Evolutionary conservation across 2,888 invertebrate species (phyloP).

Genomic region (Sicus ferrugineus): DNA sequence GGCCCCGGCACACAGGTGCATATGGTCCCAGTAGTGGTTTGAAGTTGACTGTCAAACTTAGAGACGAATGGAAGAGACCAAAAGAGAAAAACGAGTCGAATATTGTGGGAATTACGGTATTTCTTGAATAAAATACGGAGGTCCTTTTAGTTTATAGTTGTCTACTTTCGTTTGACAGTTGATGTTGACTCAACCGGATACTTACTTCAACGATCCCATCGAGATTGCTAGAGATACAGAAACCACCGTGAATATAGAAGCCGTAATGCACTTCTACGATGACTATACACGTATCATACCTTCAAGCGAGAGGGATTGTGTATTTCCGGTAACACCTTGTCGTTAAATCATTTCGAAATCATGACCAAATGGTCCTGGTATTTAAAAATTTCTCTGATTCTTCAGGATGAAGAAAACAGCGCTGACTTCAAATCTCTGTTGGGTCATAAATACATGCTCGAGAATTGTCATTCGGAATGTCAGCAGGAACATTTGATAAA

Average conservation of each 20-base stretch:
- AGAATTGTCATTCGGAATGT: conserved; percentile 62
- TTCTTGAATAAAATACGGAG: neutral
- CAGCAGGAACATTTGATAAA: conserved; percentile 59
- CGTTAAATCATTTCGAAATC: neutral
- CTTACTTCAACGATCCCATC: conserved; percentile 49
- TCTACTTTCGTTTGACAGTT: conserved; percentile 34
- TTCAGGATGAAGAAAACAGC: conserved; percentile 44
- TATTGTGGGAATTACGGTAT: conserved; percentile 44
- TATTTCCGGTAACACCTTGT: conserved; percentile 47
- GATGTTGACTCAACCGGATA: conserved; percentile 49
- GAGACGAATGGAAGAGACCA: conserved; percentile 49
- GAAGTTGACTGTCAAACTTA: conserved; percentile 44
- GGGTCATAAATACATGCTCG: conserved; percentile 59
- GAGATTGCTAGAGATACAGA: conserved; percentile 45
- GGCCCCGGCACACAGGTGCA: conserved; percentile 44
- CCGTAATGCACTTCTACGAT: conserved; percentile 49
- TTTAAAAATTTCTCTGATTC: neutral
- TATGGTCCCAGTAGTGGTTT: conserved; percentile 47
- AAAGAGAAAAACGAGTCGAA: conserved; percentile 28
- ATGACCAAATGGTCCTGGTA: neutral
- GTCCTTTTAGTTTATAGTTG: neutral
- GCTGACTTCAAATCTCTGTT: conserved; percentile 54
- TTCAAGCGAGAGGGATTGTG: conserved; percentile 48
- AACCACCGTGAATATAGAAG: conserved; percentile 47
- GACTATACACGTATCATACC: conserved; percentile 45